Evolutionary conservation across 2,888 invertebrate genomes (phyloP), one percentile per base, ranked within the genome.

Genomic region (Branchipolynoe longqiensis): DNA sequence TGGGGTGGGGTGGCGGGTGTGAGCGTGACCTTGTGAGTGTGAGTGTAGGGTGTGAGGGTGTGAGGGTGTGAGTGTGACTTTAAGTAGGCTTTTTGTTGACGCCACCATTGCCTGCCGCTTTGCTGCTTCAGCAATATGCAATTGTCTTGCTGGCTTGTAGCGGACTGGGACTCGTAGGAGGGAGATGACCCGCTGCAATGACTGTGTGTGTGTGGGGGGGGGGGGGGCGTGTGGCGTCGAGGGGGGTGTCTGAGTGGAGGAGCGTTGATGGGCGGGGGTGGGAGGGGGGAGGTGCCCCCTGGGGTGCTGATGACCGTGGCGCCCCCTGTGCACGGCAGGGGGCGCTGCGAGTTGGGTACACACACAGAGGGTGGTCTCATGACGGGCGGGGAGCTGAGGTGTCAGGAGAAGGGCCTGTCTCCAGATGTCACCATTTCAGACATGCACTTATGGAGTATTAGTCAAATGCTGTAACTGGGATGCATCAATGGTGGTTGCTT

Each of bases 91-190:
- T 64, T 64, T 31, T 64, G 33, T 64, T 64, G 64, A 31, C 64
- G 33, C 33, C 64, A 12, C 64, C 4, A 31, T 64, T 64, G 33
- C 8, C 33, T 12, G 33, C 22, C 31, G 33, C 64, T 31, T n/a
- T 31, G 64, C 64, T 25, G 31, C 64, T 64, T 33, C 59, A n/a
- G 31, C 64, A 64, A 64, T 31, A 64, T 4, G 64, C 64, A 64
- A 64, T 64, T 64, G 64, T 64, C 59, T 25, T 31, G 6, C 33
- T 33, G 64, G 8, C 64, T 6, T n/a, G 2, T 33, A 4, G 33
- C 64, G 1, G 28, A 4, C 22, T 14, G 6, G 22, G 22, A 14
- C 59, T 25, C 59, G n/a, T 25, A 25, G 14, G 59, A 48, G 8
- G 48, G 14, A n/a, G 25, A 25, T 18, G n/a, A n/a, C 25, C 22